A percentile compares a stretch with the other conserved stretches of the same genome.
Evolutionary conservation across 2,113 vertebrate genomes (phyloP).

Genomic region (Coryphaenoides rupestris): DNA sequence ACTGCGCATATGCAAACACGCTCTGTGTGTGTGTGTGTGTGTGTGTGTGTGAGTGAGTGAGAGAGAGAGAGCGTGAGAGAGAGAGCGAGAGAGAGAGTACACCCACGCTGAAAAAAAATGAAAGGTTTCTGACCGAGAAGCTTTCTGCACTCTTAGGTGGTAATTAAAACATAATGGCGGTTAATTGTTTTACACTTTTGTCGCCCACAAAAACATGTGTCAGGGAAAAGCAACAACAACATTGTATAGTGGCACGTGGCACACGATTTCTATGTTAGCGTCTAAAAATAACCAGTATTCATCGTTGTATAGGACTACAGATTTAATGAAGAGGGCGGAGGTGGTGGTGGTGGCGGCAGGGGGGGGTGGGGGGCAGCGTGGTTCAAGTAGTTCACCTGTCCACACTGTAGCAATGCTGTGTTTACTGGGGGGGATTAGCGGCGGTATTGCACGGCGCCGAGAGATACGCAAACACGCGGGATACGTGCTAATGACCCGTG

Average conservation of each 20-base stretch:
- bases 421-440: slow-evolving; percentile 29
- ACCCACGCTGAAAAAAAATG: no score
- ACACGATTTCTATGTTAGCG: no score
- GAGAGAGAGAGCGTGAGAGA: neutral
- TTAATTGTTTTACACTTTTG: no score
- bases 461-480: slow-evolving; percentile 58
- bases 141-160: no score
- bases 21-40: slow-evolving; percentile 28
- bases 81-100: neutral
- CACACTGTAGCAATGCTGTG: slow-evolving; percentile 14
- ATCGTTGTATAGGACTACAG: no score
- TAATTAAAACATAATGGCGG: no score
- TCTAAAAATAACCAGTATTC: no score
- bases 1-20: slow-evolving; percentile 14
- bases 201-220: no score
- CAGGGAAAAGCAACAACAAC: no score
- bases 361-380: neutral
- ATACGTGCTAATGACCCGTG: slow-evolving; percentile 63
- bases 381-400: no score
- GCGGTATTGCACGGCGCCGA: slow-evolving; percentile 60
- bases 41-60: slow-evolving; percentile 25
- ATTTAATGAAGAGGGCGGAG: neutral
- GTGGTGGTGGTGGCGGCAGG: neutral
- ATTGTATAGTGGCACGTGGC: no score
- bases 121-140: no score